Evolutionary conservation across 2,888 invertebrate species (phyloP).

Genomic region (Prosopocoilus inquinatus): DNA sequence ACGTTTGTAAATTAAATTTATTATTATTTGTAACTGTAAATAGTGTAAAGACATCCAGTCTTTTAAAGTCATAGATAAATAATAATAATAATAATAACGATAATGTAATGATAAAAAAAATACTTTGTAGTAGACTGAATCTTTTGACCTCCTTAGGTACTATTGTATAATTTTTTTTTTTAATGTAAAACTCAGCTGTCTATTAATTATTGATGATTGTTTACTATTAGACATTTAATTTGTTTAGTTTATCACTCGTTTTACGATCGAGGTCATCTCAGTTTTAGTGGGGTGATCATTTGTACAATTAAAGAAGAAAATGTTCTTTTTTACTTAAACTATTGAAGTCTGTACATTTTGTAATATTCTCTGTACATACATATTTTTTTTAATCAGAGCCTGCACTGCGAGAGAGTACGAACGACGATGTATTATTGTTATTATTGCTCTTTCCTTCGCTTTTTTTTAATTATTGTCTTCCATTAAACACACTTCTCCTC

Average conservation of each 20-base stretch:
- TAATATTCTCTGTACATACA: slow-evolving; percentile 41
- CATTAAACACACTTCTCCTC: too few species aligned
- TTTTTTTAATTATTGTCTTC: too few species aligned
- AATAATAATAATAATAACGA: slow-evolving; percentile 14
- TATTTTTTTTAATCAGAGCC: neutral
- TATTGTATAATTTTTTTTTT: slow-evolving; percentile 40
- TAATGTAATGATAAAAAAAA: slow-evolving; percentile 30
- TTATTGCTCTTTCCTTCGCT: neutral
- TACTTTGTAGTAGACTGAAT: slow-evolving; percentile 51
- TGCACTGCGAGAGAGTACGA: neutral
- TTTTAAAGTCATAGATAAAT: slow-evolving; percentile 18
- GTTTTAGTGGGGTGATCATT: slow-evolving; percentile 52
- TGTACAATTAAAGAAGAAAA: slow-evolving; percentile 36
- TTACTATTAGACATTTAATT: slow-evolving; percentile 18
- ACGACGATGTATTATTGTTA: too few species aligned
- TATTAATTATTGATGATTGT: slow-evolving; percentile 23
- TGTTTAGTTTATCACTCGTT: slow-evolving; percentile 9
- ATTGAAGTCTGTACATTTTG: slow-evolving; percentile 50
- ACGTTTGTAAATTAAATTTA: slow-evolving; percentile 16
- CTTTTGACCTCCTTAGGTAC: slow-evolving; percentile 20
- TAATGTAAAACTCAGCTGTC: slow-evolving; percentile 44
- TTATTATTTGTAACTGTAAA: slow-evolving; percentile 43
- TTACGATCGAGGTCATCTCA: slow-evolving; percentile 40
- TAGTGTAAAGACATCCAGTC: slow-evolving; percentile 49
- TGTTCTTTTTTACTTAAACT: slow-evolving; percentile 42